Evolutionary conservation across 2,797 vertebrate species (phyloP).

Genomic region (Anniella stebbinsi): DNA sequence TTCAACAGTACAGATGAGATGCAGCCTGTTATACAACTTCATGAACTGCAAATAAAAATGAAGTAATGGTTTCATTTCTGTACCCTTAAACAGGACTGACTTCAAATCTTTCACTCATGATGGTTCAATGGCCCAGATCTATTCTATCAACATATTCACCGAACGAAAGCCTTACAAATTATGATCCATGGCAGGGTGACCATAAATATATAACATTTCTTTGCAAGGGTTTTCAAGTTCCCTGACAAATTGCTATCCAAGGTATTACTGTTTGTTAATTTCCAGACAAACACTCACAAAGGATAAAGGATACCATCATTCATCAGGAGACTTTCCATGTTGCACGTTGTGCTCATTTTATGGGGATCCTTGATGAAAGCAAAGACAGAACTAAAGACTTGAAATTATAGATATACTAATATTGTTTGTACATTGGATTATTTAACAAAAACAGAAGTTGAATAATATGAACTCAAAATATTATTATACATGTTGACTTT

Average conservation of each 20-base stretch:
- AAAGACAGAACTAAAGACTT: not conserved
- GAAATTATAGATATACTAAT: not conserved
- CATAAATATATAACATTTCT: slow-evolving; percentile 10
- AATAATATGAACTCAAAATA: not conserved
- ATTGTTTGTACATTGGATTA: not conserved
- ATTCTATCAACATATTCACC: slow-evolving; percentile 30
- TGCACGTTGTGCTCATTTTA: not conserved
- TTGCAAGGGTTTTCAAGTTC: not conserved
- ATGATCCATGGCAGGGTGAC: not conserved
- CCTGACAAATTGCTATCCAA: slow-evolving; percentile 23
- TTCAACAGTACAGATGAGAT: slow-evolving; percentile 34
- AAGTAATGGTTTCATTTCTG: slow-evolving; percentile 14
- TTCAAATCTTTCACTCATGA: slow-evolving; percentile 23
- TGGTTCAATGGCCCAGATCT: slow-evolving; percentile 22
- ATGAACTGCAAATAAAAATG: slow-evolving; percentile 30
- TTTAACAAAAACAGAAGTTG: not conserved
- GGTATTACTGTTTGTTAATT: slow-evolving; percentile 18
- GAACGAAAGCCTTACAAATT: not conserved
- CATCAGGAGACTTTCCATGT: not conserved
- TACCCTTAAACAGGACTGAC: slow-evolving; percentile 26
- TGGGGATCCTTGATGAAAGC: not conserved
- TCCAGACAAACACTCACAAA: slow-evolving; percentile 23
- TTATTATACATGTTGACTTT: not conserved
- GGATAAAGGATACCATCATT: slow-evolving; percentile 36
- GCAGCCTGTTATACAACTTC: slow-evolving; percentile 1